These are phyloP conservation scores for Prunella fulvescens DNA, from an alignment of 2,113 vertebrate genomes.

Conservation along the genomic window DNA sequence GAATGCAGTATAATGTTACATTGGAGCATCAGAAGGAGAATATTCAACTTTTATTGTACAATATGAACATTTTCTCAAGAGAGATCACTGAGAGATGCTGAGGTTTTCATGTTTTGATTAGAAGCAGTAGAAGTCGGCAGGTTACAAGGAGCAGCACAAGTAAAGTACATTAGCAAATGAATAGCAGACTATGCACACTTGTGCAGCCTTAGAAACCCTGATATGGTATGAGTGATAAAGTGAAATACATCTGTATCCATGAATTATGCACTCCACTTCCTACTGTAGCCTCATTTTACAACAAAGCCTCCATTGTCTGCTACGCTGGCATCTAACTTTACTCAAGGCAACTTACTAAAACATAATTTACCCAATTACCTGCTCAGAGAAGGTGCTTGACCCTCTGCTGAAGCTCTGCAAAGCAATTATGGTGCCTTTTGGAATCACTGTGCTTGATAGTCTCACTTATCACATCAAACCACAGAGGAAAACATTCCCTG, in stretches of 20 bases:
- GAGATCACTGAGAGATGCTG: neutral
- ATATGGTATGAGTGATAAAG: neutral
- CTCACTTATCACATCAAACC: neutral
- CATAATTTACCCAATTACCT: slow-evolving; percentile 2
- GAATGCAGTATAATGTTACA: neutral
- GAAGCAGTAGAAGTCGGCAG: neutral
- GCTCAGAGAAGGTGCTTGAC: slow-evolving; percentile 6
- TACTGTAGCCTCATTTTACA: neutral
- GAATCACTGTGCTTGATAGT: neutral
- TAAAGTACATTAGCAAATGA: neutral
- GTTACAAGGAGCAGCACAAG: neutral
- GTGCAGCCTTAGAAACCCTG: neutral
- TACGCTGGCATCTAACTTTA: neutral
- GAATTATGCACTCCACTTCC: neutral
- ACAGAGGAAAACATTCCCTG: neutral
- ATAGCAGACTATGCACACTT: neutral
- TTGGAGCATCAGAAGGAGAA: neutral
- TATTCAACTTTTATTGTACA: neutral
- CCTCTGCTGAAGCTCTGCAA: neutral
- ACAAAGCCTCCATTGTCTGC: neutral
- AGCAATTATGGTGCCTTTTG: neutral
- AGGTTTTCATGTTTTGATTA: neutral
- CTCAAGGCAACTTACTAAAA: neutral
- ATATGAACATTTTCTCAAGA: neutral
- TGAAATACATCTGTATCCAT: neutral